Conservation (phyloP, 2,113 vertebrate species). For the Tichodroma muraria region DNA sequence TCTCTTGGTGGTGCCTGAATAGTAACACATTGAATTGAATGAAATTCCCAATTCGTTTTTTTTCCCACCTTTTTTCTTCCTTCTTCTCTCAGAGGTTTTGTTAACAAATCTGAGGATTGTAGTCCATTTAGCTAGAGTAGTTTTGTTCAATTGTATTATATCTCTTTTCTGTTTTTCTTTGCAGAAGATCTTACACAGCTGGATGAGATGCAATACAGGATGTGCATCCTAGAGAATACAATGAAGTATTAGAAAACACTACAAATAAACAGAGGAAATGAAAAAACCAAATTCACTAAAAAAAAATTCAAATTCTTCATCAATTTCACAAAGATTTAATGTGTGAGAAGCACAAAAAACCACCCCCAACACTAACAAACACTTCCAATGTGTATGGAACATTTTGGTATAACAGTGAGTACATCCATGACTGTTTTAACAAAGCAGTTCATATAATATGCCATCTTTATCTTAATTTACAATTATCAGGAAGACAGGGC, state of each 20-base stretch:
- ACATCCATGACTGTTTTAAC: neutral
- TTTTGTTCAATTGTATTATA: constrained; percentile 19
- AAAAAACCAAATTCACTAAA: neutral
- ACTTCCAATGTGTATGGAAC: neutral
- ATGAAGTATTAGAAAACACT: neutral
- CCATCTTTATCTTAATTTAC: neutral
- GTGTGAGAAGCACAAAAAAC: neutral
- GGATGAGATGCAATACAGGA: neutral
- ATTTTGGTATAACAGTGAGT: neutral
- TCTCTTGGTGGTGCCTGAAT: neutral
- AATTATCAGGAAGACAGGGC: neutral
- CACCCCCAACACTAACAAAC: neutral
- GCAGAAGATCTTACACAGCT: neutral
- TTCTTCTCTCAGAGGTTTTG: neutral
- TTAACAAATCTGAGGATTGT: constrained; percentile 7
- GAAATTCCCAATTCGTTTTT: neutral
- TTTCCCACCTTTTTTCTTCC: neutral
- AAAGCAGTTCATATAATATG: neutral
- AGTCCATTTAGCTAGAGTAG: neutral
- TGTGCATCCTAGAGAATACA: neutral
- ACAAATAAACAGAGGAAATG: neutral
- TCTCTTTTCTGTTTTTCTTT: neutral
- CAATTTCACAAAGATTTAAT: neutral
- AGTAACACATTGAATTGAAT: neutral
- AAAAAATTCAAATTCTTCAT: neutral